A percentile compares a stretch with the other conserved stretches of the same genome.
phyloP scores from a whole-genome alignment of 2,888 invertebrate species.

The Caenorhabditis sp. region DNA sequence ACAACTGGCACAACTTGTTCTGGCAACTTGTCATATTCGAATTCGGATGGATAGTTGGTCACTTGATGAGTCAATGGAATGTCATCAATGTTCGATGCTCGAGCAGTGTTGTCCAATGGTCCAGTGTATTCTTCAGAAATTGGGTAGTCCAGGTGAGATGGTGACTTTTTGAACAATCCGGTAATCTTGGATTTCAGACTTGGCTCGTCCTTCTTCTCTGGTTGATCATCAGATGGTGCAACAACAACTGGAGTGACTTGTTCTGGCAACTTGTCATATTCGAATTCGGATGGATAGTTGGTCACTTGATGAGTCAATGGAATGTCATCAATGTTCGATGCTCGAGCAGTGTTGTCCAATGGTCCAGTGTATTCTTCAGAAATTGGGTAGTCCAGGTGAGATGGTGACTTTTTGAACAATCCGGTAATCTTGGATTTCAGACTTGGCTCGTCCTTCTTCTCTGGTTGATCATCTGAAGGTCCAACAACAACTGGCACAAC shows the following conservation, averaged over 20 bases:
- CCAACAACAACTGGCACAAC: too few relatives aligned
- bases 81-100: slow-evolving; percentile 25
- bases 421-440: background rate
- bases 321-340: slow-evolving; percentile 19
- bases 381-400: slow-evolving; percentile 17
- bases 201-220: too few relatives aligned
- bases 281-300: too few relatives aligned
- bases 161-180: too few relatives aligned
- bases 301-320: slow-evolving; percentile 10
- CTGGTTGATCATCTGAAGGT: background rate
- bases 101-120: slow-evolving; percentile 26
- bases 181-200: too few relatives aligned
- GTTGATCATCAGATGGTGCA: too few relatives aligned
- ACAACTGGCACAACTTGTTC: too few relatives aligned
- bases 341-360: slow-evolving; percentile 24
- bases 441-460: slow-evolving; percentile 16
- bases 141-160: too few relatives aligned
- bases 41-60: slow-evolving; percentile 18
- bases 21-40: slow-evolving; percentile 7
- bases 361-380: slow-evolving; percentile 35
- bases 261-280: too few relatives aligned
- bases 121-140: slow-evolving; percentile 31
- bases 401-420: slow-evolving; percentile 2
- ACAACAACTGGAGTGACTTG: too few relatives aligned
- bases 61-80: slow-evolving; percentile 16